A percentile compares a stretch with the other conserved stretches of the same genome.
phyloP scores from a whole-genome alignment of 2,797 vertebrate genomes.

The Halcyon smyrnensis region DNA sequence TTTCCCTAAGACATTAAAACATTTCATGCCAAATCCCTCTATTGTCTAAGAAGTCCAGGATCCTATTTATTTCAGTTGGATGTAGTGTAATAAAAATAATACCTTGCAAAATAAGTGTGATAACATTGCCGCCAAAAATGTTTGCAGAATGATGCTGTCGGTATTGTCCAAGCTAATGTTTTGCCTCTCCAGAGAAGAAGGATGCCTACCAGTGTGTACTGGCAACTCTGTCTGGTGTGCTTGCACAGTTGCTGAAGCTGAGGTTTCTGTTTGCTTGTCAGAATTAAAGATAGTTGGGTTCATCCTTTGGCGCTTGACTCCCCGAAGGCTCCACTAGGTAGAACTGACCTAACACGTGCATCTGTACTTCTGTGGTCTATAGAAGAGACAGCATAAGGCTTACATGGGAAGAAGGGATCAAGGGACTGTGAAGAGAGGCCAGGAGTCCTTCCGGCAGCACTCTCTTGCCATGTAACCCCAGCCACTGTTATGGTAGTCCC shows the following conservation, averaged over 20 bases:
- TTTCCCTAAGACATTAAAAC: background rate
- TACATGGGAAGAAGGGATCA: background rate
- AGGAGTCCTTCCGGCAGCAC: background rate
- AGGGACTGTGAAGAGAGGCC: background rate
- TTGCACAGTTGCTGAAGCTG: background rate
- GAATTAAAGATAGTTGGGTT: background rate
- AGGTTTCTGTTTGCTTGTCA: background rate
- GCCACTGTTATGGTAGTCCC: background rate
- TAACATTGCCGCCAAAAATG: background rate
- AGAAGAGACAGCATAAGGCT: background rate
- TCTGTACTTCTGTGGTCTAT: background rate
- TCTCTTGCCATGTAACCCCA: background rate
- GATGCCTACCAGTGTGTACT: background rate
- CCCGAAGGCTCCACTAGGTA: background rate
- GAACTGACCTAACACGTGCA: background rate
- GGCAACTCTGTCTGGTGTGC: background rate
- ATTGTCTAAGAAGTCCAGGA: background rate
- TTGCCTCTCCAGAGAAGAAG: background rate
- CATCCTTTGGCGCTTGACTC: background rate
- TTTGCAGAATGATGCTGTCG: background rate
- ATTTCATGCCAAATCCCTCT: slow-evolving; percentile 3
- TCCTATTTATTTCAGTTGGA: background rate
- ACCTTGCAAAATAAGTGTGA: background rate
- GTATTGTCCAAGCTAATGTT: background rate
- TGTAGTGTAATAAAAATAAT: slow-evolving; percentile 1